Base-by-base conservation (phyloP, 2,113 vertebrate genomes). In the Micronycteris hirsuta region DNA sequence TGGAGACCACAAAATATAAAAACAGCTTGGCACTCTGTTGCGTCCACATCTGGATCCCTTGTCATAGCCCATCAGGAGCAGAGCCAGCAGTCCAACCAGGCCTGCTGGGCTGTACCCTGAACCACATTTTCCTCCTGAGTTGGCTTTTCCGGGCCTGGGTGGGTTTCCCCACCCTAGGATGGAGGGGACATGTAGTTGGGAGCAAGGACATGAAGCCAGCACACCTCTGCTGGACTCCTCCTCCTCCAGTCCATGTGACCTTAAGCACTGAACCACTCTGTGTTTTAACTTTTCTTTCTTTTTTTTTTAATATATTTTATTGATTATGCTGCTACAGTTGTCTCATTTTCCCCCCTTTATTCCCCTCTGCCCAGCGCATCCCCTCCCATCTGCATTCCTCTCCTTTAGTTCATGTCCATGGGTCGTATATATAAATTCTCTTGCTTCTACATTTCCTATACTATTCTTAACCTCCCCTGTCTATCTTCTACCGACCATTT, bases 171-270 rank as follows among this genome's bases (percentile, higher is more conserved):
- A 68, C 47, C 36, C 31, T 0, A 1, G 84, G 58, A 2, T 4
- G 15, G 47, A 87, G 49, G 77, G 67, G 52, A 89, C 12, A 12
- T 15, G 5, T 26, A 11, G 26, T 17, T 41, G n/a, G n/a, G 82
- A 14, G 3, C 4, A 1, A 70, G 36, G 68, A 2, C n/a, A 0
- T 5, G 33, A 24, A 56, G 28, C 47, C 10, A 4, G 1, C 12
- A 9, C 9, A 22, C 22, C 83, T 47, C 47, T 2, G 0, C 8
- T 11, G 8, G 9, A 20, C 12, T 49, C 2, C 11, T 43, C 36
- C 15, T 19, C 65, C 13, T 20, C 14, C 7, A 63, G 36, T 49
- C 63, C 1, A 0, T 0, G 1, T 9, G 41, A 63, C 65, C 38
- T 86, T 10, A 26, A 41, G 3, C 0, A 0, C 41, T 31, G 54